Evolutionary conservation across 2,797 vertebrate species (phyloP).

Genomic region (Eremophila alpestris): DNA sequence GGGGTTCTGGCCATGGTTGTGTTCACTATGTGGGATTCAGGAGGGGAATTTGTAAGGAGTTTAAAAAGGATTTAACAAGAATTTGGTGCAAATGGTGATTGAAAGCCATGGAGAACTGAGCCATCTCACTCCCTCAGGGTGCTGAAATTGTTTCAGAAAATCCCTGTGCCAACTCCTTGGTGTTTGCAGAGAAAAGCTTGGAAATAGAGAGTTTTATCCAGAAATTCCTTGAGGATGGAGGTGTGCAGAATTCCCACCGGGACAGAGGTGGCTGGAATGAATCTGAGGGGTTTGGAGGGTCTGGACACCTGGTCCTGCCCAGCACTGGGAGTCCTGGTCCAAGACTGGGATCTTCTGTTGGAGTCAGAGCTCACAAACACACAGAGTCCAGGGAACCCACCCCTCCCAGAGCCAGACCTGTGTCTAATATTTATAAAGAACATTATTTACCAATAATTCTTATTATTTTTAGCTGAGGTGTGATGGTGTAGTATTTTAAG

Average conservation of each 20-base stretch:
- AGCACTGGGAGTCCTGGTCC: no score
- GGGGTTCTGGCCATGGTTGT: not conserved
- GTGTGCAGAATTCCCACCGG: not conserved
- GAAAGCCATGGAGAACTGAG: not conserved
- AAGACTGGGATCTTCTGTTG: fast-evolving
- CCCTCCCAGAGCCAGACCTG: not conserved
- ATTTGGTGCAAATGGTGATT: not conserved
- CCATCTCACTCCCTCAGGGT: not conserved
- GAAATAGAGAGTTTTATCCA: fast-evolving
- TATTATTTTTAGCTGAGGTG: not conserved
- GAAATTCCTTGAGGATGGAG: not conserved
- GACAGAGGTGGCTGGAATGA: fast-evolving
- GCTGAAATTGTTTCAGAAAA: not conserved
- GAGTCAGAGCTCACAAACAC: not conserved
- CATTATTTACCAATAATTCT: not conserved
- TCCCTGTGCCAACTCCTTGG: not conserved
- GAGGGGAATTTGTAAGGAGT: not conserved
- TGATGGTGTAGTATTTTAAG: not conserved
- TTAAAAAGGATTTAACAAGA: not conserved
- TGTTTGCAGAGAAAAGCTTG: not conserved
- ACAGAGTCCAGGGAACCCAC: not conserved
- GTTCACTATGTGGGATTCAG: not conserved
- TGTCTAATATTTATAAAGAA: not conserved
- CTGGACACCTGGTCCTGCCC: not conserved
- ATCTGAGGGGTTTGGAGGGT: not conserved